Percentiles rank a stretch among this genome's conserved stretches.
phyloP scores from a whole-genome alignment of 2,888 invertebrate genomes.

The Serripes groenlandicus region DNA sequence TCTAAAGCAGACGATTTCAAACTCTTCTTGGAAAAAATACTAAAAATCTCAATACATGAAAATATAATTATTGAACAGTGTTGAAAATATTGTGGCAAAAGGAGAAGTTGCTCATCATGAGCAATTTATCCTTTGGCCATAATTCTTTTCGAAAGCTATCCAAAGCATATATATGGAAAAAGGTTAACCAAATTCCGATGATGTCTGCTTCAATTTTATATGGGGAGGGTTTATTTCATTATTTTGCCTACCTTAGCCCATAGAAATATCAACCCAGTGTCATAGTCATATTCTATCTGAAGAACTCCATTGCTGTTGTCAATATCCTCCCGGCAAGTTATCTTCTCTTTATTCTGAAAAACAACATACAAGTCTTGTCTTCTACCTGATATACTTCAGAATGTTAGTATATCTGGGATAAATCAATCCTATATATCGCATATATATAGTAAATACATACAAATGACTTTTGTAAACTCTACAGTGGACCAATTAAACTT shows the following conservation, averaged over 20 bases:
- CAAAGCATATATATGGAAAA: not conserved
- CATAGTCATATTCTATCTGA: slow-evolving; percentile 96
- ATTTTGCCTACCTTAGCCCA: slow-evolving; percentile 90
- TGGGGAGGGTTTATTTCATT: not conserved
- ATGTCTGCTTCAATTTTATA: not conserved
- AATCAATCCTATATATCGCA: no score
- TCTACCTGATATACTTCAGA: no score
- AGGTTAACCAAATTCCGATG: not conserved
- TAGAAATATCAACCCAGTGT: slow-evolving; percentile 94
- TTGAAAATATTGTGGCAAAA: not conserved
- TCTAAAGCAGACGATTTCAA: no score
- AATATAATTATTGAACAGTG: no score
- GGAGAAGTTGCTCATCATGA: not conserved
- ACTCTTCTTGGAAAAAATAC: no score
- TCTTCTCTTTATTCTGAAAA: not conserved
- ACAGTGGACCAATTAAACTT: no score
- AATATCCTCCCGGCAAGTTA: slow-evolving; percentile 86
- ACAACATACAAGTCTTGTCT: no score
- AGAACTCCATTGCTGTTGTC: slow-evolving; percentile 91
- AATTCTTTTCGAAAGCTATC: not conserved
- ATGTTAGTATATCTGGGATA: no score
- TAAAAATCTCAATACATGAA: no score
- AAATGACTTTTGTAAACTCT: no score
- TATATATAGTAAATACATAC: no score
- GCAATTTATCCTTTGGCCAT: not conserved